A percentile compares a stretch with the other conserved stretches of the same genome.
These are phyloP conservation scores for Sebastes oblongus DNA, from an alignment of 2,797 vertebrate species.

Conservation along the genomic window DNA sequence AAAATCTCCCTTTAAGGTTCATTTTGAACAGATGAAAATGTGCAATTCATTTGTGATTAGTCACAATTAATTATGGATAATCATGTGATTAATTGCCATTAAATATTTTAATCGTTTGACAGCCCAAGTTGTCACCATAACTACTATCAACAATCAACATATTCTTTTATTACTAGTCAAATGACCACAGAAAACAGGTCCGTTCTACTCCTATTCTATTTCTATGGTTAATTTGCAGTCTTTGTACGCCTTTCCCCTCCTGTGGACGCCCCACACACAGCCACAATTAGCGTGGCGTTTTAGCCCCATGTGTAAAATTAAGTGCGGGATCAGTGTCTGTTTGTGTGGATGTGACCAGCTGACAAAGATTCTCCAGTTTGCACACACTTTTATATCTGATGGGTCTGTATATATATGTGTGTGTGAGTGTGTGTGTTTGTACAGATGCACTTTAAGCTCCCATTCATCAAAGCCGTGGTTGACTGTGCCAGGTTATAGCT, in stretches of 20 bases:
- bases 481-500: conserved; percentile 57
- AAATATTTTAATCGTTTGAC: too few relatives aligned
- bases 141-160: too few relatives aligned
- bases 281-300: conserved; percentile 58
- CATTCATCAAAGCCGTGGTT: conserved; percentile 75
- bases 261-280: conserved; percentile 30
- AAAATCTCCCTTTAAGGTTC: too few relatives aligned
- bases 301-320: conserved; percentile 52
- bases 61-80: too few relatives aligned
- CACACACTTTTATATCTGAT: neutral
- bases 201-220: too few relatives aligned
- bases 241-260: conserved; percentile 33
- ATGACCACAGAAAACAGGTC: too few relatives aligned
- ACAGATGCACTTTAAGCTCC: conserved; percentile 61
- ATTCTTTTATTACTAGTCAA: too few relatives aligned
- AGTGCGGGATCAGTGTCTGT: conserved; percentile 32
- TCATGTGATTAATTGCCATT: too few relatives aligned
- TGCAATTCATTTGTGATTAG: too few relatives aligned
- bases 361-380: neutral
- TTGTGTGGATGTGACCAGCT: conserved; percentile 10
- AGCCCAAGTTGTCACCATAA: too few relatives aligned
- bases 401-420: neutral
- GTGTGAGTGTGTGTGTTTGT: conserved; percentile 13
- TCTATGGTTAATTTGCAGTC: neutral
- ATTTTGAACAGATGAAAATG: too few relatives aligned